Evolutionary conservation across 2,888 invertebrate genomes (phyloP).

Genomic region (Spisula subtruncata): DNA sequence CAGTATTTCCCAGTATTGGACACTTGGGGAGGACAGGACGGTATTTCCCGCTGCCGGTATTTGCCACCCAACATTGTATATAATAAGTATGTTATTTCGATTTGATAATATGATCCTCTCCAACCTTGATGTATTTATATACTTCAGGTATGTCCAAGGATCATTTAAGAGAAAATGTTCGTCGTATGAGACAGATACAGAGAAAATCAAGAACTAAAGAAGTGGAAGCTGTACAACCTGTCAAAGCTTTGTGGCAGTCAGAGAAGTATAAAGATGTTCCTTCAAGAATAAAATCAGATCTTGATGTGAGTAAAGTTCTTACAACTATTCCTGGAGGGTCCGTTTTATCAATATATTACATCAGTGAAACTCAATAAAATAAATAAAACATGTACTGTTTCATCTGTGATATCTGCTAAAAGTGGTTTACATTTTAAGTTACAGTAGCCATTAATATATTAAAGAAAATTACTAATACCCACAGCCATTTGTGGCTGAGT

Average conservation of each 20-base stretch:
- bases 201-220: conserved; percentile 81
- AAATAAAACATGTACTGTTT: too few relatives aligned
- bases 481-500: too few relatives aligned
- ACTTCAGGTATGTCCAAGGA: conserved; percentile 82
- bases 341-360: too few relatives aligned
- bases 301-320: conserved; percentile 73
- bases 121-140: not conserved
- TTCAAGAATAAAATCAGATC: conserved; percentile 84
- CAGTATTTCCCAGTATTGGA: too few relatives aligned
- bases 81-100: too few relatives aligned
- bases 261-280: conserved; percentile 85
- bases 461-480: too few relatives aligned
- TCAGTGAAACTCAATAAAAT: too few relatives aligned
- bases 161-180: conserved; percentile 86
- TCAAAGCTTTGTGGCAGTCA: conserved; percentile 87
- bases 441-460: too few relatives aligned
- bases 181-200: conserved; percentile 87
- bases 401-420: too few relatives aligned
- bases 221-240: conserved; percentile 81
- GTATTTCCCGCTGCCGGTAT: too few relatives aligned
- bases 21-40: too few relatives aligned
- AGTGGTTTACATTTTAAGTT: too few relatives aligned
- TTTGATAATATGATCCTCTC: not conserved
- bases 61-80: not conserved
- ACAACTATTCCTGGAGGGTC: not conserved